Conservation (phyloP, 1,140 invertebrate species). For the Dendrolimus punctatus region DNA sequence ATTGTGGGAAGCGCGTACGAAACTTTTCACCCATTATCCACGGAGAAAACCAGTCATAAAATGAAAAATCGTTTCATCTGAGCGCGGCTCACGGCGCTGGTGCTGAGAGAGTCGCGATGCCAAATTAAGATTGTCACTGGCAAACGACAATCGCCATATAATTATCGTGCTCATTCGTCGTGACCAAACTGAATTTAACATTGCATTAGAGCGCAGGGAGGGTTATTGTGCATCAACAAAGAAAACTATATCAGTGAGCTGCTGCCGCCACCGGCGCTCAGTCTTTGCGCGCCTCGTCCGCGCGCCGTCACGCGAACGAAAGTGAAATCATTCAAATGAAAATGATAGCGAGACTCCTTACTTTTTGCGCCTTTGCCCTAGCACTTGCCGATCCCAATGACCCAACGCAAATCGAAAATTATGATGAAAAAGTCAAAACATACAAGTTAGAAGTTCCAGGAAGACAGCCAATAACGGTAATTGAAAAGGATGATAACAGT, state of each 20-base stretch:
- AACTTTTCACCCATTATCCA: constrained; percentile 29
- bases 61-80: constrained; percentile 58
- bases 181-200: constrained; percentile 59
- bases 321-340: constrained; percentile 53
- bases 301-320: constrained; percentile 52
- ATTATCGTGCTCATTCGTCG: constrained; percentile 65
- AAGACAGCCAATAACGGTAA: constrained; percentile 70
- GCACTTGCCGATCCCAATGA: constrained; percentile 32
- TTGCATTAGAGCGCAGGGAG: constrained; percentile 63
- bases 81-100: constrained; percentile 54
- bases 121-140: constrained; percentile 56
- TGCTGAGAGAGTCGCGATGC: constrained; percentile 49
- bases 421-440: constrained; percentile 39
- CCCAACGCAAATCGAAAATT: constrained; percentile 35
- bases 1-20: constrained; percentile 13
- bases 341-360: constrained; percentile 50
- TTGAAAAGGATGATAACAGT: constrained; percentile 48
- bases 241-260: constrained; percentile 63
- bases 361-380: constrained; percentile 35
- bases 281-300: constrained; percentile 43
- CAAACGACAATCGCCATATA: constrained; percentile 55
- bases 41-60: constrained; percentile 44
- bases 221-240: constrained; percentile 60
- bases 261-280: constrained; percentile 41
- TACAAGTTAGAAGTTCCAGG: constrained; percentile 70